Base-by-base conservation (phyloP, 2,797 vertebrate species). In the Tiaroga cobitis region DNA sequence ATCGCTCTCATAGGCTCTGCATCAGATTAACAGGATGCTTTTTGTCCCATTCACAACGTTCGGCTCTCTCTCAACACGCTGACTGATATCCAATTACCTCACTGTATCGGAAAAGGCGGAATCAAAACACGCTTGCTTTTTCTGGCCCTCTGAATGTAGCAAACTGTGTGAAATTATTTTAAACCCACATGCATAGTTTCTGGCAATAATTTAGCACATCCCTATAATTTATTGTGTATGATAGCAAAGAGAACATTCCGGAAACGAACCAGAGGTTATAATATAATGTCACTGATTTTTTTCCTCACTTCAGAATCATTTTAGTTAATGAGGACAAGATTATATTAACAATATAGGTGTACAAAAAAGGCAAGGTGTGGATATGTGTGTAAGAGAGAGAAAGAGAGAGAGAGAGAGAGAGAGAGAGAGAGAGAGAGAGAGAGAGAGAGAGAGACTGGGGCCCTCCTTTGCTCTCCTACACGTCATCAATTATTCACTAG, bases 401-500 rank as follows among this genome's bases (percentile, higher is more conserved):
- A 56, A 46, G 59, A 26, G 85, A 77, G 41, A 78, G 81, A 85
- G 89, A 87, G 79, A 16, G 19, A 68, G 43, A 61, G 39, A 82
- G 68, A 43, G 59, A 32, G 85, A 76, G 41, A 78, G 80, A 84
- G 89, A 87, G 79, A 10, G 29, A 67, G 43, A 46, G 54, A 82
- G 68, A 43, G 59, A 32, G 85, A 77, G 41, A 78, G 80, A 84
- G 89, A 86, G 41, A 43, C 84, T 72, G 41, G 85, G 90, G 86
- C 88, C 80, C 91, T 92, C 91, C 90, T 89, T 89, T 86, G 92
- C 93, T 93, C 91, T 91, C 91, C 94, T 94, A 93, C 93, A 95
- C 86, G 69, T 86, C 92, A 95, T 95, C 93, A 95, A 96, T 95
- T 95, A 96, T 96, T 95, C 94, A 96, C 91, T 76, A 93, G 92